Evolutionary conservation across 2,797 vertebrate species (phyloP), one percentile per base, ranked within the genome.

Genomic region (Poeciliopsis paucimaculata): DNA sequence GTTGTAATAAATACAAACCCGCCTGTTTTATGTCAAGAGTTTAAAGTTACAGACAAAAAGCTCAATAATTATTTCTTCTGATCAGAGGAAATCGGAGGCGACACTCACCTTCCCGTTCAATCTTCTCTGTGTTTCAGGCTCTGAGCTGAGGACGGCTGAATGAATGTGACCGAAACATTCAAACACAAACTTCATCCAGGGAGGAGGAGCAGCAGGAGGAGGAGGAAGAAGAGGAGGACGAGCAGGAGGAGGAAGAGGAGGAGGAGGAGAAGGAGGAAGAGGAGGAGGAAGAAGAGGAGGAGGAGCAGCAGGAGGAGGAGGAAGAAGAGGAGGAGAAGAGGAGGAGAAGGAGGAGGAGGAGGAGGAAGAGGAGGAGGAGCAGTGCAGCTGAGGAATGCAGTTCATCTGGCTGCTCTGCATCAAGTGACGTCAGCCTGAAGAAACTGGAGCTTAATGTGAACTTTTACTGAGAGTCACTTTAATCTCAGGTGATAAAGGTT

Each of bases 321-420:
- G 39, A 41, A 7, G 39, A 41, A 1, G 68, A 79, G 81, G 81
- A 79, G 77, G 85, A 89, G 72, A n/a, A n/a, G 51, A 68, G 55
- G 70, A 79, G 81, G 78, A 79, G 78, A n/a, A 31, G 90, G 91
- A 94, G 45, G 45, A 46, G 13, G 12, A 46, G 12, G 12, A 46
- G 45, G 12, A 46, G 12, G 3, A 46, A 1, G 34, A 68, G 28
- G 51, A 68, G 55, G 70, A 79, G 81, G 78, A 79, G 78, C 84
- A 89, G 72, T 77, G 83, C 74, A 70, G 41, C 64, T 62, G 70
- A 31, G 90, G 92, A 94, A 94, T 94, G 90, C 77, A 62, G 86
- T 79, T 45, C 73, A 78, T 83, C 89, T 82, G 86, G 89, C 60
- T 75, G 72, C 2, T 47, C 78, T 75, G 79, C 31, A 34, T 82